Conservation (phyloP, 2,888 invertebrate species). For the Hirtodrosophila duncani region DNA sequence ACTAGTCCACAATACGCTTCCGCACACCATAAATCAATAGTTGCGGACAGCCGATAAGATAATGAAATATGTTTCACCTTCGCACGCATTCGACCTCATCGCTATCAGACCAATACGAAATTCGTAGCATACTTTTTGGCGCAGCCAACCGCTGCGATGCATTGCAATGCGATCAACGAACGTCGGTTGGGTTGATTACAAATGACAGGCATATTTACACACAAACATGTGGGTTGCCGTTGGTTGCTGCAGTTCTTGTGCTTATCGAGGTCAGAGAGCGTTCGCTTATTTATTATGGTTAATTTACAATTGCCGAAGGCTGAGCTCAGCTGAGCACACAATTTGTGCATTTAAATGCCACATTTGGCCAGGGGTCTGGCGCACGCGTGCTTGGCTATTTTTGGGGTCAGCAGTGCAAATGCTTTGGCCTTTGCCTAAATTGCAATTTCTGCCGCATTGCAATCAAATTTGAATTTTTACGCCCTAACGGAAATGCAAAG, state of each 20-base stretch:
- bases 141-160: neutral
- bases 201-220: conserved; percentile 15
- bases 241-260: conserved; percentile 9
- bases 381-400: conserved; percentile 32
- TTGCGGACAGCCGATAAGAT: conserved; percentile 51
- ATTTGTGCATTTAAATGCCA: conserved; percentile 37
- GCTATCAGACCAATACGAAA: neutral
- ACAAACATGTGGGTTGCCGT: neutral
- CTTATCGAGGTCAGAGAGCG: conserved; percentile 26
- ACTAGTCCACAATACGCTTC: neutral
- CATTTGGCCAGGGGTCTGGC: neutral
- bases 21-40: conserved; percentile 40
- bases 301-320: conserved; percentile 66
- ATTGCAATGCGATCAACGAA: too few relatives aligned
- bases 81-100: neutral
- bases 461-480: conserved; percentile 72
- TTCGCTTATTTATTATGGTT: conserved; percentile 52
- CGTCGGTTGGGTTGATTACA: too few relatives aligned
- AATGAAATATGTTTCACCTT: conserved; percentile 1
- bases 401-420: conserved; percentile 25
- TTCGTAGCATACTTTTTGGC: conserved; percentile 45
- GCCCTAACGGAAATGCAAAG: conserved; percentile 57
- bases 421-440: conserved; percentile 50
- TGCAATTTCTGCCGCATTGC: conserved; percentile 62
- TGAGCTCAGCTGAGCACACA: conserved; percentile 30